Percentiles rank a stretch among this genome's conserved stretches.
These are phyloP conservation scores for Poecilia picta DNA, from an alignment of 2,797 vertebrate genomes.

Conservation along the genomic window DNA sequence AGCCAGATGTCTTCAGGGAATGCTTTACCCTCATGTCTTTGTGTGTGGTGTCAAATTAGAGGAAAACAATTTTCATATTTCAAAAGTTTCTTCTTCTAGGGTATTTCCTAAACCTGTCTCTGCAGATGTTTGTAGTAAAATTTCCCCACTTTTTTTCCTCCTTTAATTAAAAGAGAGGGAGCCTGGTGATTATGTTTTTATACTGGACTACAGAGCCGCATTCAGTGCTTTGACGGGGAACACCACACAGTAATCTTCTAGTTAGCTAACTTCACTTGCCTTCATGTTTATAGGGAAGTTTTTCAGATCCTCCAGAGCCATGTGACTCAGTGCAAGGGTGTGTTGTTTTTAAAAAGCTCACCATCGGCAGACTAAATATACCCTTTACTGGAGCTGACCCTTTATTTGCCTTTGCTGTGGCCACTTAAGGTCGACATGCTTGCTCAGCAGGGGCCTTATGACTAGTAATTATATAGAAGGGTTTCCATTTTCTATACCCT, in stretches of 20 bases:
- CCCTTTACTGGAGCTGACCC: constrained; percentile 82
- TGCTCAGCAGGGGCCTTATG: constrained; percentile 71
- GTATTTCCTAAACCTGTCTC: constrained; percentile 18
- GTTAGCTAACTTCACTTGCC: constrained; percentile 52
- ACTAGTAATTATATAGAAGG: constrained; percentile 80
- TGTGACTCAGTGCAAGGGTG: constrained; percentile 72
- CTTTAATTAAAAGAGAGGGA: constrained; percentile 63
- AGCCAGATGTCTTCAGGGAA: background rate
- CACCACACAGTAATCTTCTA: constrained; percentile 57
- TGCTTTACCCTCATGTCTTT: background rate
- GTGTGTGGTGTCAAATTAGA: background rate
- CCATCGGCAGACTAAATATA: constrained; percentile 83
- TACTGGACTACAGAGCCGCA: constrained; percentile 54
- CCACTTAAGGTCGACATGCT: constrained; percentile 77
- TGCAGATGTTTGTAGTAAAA: constrained; percentile 65
- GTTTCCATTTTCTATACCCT: constrained; percentile 78
- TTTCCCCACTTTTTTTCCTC: constrained; percentile 27
- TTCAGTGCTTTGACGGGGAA: constrained; percentile 43
- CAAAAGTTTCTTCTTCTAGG: constrained; percentile 9
- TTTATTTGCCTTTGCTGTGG: constrained; percentile 85
- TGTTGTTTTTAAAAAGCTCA: constrained; percentile 78
- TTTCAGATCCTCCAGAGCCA: constrained; percentile 65
- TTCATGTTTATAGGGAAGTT: constrained; percentile 69
- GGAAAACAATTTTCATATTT: constrained; percentile 11
- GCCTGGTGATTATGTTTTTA: constrained; percentile 73